Conservation (phyloP, 2,888 invertebrate species). For the Phlogophora meticulosa region DNA sequence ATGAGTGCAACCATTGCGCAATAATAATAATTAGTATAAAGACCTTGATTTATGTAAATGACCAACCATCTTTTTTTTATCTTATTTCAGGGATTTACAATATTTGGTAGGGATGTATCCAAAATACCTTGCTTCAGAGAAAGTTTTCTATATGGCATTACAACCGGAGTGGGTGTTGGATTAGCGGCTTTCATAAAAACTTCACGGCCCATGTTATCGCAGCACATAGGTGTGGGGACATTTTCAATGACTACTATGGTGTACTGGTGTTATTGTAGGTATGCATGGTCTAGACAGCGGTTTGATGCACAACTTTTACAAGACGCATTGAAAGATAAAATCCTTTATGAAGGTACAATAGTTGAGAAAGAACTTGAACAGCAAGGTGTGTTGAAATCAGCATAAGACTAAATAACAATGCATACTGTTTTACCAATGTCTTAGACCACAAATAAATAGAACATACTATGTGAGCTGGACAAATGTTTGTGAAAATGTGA, state of each 20-base stretch:
- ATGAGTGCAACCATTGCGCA: no score
- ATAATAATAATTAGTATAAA: no score
- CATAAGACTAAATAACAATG: conserved; percentile 55
- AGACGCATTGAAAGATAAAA: conserved; percentile 91
- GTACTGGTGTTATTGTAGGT: conserved; percentile 94
- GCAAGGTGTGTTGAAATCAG: conserved; percentile 84
- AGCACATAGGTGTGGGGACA: conserved; percentile 92
- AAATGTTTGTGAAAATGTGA: no score
- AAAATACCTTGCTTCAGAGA: conserved; percentile 95
- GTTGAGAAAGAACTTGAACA: conserved; percentile 87
- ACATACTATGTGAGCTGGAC: no score
- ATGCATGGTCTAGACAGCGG: conserved; percentile 92
- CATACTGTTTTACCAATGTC: not conserved
- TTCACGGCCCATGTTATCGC: conserved; percentile 92
- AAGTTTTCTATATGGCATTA: conserved; percentile 94
- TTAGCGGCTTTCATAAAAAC: conserved; percentile 94
- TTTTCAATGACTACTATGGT: conserved; percentile 92
- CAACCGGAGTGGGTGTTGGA: conserved; percentile 93
- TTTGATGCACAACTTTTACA: conserved; percentile 92
- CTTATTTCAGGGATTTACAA: conserved; percentile 87
- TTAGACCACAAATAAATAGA: not conserved
- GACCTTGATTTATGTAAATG: not conserved
- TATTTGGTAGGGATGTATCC: conserved; percentile 94
- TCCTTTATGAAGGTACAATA: conserved; percentile 92
- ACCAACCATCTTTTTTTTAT: not conserved